phyloP scores from a whole-genome alignment of 2,888 invertebrate species.

The Antitype chi region DNA sequence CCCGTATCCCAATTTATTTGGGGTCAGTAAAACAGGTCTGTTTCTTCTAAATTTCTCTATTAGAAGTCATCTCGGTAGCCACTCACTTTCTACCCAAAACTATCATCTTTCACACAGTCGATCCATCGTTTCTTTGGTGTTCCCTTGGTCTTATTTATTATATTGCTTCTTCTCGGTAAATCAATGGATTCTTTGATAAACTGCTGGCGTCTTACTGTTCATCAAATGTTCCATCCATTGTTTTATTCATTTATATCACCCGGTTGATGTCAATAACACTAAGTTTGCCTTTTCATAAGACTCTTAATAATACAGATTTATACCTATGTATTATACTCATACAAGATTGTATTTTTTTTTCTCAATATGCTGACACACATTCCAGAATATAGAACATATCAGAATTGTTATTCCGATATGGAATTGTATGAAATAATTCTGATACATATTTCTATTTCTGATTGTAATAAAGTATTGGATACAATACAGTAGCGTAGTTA shows the following conservation, averaged over 20 bases:
- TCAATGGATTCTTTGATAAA: neutral
- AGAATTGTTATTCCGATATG: conserved; percentile 41
- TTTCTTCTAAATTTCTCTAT: neutral
- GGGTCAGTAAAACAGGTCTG: neutral
- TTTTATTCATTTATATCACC: too few relatives aligned
- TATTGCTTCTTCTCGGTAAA: neutral
- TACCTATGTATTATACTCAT: neutral
- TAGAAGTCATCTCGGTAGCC: neutral
- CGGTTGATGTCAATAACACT: neutral
- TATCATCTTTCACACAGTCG: neutral
- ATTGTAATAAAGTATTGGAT: conserved; percentile 43
- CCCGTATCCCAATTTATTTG: neutral
- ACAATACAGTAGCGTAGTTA: conserved; percentile 18
- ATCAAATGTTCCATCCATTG: neutral
- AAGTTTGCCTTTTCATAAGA: neutral
- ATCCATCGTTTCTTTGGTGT: neutral
- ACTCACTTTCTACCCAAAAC: neutral
- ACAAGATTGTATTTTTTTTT: conserved; percentile 44
- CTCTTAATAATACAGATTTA: conserved; percentile 1
- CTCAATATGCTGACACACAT: conserved; percentile 15
- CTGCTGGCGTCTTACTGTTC: neutral
- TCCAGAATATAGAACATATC: conserved; percentile 27
- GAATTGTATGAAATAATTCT: conserved; percentile 31
- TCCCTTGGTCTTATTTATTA: neutral
- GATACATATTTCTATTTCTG: conserved; percentile 29